phyloP scores from a whole-genome alignment of 2,797 vertebrate genomes.

The Oophaga sylvatica region DNA sequence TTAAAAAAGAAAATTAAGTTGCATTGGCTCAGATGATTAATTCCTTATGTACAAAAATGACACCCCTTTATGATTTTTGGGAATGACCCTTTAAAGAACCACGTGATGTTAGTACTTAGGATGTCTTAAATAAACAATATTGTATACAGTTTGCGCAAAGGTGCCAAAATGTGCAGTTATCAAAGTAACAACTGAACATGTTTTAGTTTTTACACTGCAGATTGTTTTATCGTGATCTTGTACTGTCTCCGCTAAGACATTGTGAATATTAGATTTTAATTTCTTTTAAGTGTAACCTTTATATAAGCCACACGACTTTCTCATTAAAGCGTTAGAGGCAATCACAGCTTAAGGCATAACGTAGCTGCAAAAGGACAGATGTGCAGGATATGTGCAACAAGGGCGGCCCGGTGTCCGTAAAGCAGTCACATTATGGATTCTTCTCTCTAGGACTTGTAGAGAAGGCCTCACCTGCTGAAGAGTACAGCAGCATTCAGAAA shows the following conservation, averaged over 20 bases:
- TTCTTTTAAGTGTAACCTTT: constrained; percentile 30
- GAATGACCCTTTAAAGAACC: constrained; percentile 57
- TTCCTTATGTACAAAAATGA: too few species aligned
- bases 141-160: constrained; percentile 70
- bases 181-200: not conserved
- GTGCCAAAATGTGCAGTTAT: constrained; percentile 69
- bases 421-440: not conserved
- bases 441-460: not conserved
- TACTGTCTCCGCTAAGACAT: not conserved
- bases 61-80: too few species aligned
- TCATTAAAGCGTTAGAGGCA: not conserved
- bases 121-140: constrained; percentile 67
- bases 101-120: constrained; percentile 67
- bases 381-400: not conserved
- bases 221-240: constrained; percentile 31
- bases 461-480: constrained; percentile 55
- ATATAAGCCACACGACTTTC: not conserved
- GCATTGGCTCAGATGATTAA: too few species aligned
- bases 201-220: constrained; percentile 2
- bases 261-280: constrained; percentile 5
- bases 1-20: too few species aligned
- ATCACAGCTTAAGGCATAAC: constrained; percentile 9
- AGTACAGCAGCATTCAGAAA: constrained; percentile 77
- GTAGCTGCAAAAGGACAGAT: constrained; percentile 1
- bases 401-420: not conserved